Percentiles rank a stretch among this genome's conserved stretches.
These are phyloP conservation scores for Heterohyrax brucei DNA, from an alignment of 2,797 vertebrate genomes.

Conservation along the genomic window DNA sequence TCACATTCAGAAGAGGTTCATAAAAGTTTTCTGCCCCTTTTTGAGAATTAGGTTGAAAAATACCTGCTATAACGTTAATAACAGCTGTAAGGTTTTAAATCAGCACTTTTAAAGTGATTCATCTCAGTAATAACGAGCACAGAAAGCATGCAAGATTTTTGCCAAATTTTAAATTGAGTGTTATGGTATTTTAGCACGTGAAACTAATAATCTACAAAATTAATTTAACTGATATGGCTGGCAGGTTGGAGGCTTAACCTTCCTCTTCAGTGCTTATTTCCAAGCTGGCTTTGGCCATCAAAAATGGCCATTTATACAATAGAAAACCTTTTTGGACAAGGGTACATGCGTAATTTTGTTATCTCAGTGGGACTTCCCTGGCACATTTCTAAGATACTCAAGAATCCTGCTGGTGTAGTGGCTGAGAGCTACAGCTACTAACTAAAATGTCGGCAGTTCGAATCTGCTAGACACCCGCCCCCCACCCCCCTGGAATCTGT, in stretches of 20 bases:
- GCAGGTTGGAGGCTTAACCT: not conserved
- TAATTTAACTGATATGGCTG: not conserved
- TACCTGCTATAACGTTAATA: not conserved
- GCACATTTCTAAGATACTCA: not conserved
- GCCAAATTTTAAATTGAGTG: not conserved
- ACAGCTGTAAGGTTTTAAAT: not conserved
- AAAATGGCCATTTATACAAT: not conserved
- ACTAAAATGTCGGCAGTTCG: no score
- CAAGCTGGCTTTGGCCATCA: not conserved
- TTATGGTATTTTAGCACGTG: not conserved
- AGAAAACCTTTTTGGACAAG: not conserved
- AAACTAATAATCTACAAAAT: not conserved
- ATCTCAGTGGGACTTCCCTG: not conserved
- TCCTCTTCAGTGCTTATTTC: not conserved
- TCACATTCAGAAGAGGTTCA: not conserved
- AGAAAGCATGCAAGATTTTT: not conserved
- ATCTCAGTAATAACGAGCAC: not conserved
- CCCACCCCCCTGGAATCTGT: no score
- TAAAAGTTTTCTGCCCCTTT: not conserved
- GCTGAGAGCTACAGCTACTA: no score
- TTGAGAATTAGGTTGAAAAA: not conserved
- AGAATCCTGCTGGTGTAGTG: no score
- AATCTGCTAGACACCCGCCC: no score
- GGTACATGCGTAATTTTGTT: not conserved
- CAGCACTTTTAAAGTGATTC: not conserved